Evolutionary conservation across 2,797 vertebrate genomes (phyloP).

Genomic region (Hydrolagus colliei): DNA sequence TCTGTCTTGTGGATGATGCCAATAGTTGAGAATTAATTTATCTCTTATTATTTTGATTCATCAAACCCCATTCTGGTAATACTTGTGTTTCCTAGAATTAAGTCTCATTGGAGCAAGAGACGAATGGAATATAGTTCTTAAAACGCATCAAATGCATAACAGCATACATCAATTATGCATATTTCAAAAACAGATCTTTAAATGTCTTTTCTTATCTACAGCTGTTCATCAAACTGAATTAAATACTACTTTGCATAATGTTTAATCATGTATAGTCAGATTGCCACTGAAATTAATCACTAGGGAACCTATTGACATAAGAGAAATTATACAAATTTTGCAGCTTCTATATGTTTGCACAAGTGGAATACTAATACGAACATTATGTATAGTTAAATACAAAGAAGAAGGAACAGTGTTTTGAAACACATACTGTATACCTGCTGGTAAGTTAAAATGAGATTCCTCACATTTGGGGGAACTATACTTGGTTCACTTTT

Average conservation of each 20-base stretch:
- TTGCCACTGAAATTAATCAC: neutral
- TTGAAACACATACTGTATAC: no score
- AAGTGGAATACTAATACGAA: neutral
- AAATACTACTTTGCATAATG: neutral
- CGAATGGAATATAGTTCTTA: neutral
- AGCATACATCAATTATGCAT: neutral
- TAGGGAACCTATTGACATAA: neutral
- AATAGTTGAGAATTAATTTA: no score
- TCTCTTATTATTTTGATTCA: no score
- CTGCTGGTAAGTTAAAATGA: no score
- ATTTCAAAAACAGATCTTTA: neutral
- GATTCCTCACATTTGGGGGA: no score
- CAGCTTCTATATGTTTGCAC: neutral
- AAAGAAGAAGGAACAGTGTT: neutral
- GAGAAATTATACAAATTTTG: neutral
- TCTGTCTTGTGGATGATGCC: no score
- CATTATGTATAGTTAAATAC: neutral
- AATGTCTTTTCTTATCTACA: neutral
- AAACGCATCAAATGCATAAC: neutral
- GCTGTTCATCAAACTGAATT: neutral
- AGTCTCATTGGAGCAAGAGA: neutral
- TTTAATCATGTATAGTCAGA: neutral
- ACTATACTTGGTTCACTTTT: neutral
- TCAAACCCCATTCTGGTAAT: no score
- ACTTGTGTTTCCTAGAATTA: no score